Evolutionary conservation across 2,797 vertebrate species (phyloP), one percentile per base, ranked within the genome.

Genomic region (Mormyrops attenuatus): DNA sequence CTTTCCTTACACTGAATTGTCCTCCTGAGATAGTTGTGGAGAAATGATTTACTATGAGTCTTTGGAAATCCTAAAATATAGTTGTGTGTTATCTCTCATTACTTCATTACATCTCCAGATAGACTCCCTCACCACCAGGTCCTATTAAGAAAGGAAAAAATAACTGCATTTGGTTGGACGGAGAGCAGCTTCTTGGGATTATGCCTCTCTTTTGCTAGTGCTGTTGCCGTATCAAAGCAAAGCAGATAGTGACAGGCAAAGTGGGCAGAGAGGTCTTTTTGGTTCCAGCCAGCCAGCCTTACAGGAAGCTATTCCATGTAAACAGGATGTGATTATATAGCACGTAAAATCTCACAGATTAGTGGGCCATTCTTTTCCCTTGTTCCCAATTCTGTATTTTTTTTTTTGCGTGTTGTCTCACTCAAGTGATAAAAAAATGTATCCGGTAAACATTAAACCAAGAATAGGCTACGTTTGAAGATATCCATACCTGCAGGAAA

Each of bases 311-410:
- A 57, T 30, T 8, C 30, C 30, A 60, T 87, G 85, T 87, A 87
- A 87, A 87, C 85, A 87, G 85, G 85, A 87, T 55, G 52, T 52
- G 22, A 80, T 85, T 87, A 55, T 87, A 34, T 5, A 60, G 50
- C 38, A 87, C 53, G 50, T 57, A 34, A 17, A 87, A 20, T 57
- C 50, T 87, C 50, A 87, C 26, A 2, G 50, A 20, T 38, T 87
- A 11, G 47, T n/a, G 50, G 47, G 50, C 22, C 50, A 15, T 55
- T 38, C 85, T 87, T 57, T 34, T 55, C 85, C 30, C 30, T 5
- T 9, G 52, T 41, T 87, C 30, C 26, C 34, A 34, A 34, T 87
- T 80, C 38, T 80, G 6, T 5, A 38, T 63, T 73, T 30, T 3
- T 26, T 5, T 69, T 73, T 26, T 50, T 20, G 20, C 20, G n/a